These are phyloP conservation scores for Balanococcus diminutus DNA, from an alignment of 2,888 invertebrate species.

Conservation along the genomic window DNA sequence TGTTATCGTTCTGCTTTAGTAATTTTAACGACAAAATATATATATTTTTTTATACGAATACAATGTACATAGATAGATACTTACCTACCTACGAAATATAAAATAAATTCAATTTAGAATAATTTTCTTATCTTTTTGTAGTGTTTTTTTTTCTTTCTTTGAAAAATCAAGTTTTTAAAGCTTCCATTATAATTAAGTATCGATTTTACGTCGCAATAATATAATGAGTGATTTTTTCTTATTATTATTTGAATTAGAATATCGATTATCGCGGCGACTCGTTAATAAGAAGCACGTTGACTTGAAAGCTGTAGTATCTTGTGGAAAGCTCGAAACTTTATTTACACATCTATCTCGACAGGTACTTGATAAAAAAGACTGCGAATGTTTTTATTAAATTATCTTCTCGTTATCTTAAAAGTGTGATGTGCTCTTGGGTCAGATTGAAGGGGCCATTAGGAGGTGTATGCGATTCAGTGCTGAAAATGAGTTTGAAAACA, in stretches of 20 bases:
- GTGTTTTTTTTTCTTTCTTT: too few relatives aligned
- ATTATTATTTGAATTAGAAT: neutral
- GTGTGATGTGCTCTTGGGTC: neutral
- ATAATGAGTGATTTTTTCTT: neutral
- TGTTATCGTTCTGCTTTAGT: neutral
- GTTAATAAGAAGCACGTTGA: conserved; percentile 17
- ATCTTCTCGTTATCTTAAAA: neutral
- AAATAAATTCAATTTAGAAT: neutral
- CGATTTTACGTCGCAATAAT: neutral
- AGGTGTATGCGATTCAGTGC: neutral
- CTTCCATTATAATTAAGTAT: neutral
- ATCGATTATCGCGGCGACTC: neutral
- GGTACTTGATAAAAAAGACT: neutral
- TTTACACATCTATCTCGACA: neutral
- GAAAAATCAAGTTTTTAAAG: neutral
- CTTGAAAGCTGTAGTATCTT: neutral
- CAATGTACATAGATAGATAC: too few relatives aligned
- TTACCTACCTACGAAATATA: neutral
- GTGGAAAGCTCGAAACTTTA: neutral
- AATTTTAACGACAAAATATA: neutral
- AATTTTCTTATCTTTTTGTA: neutral
- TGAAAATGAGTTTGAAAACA: neutral
- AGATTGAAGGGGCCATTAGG: neutral
- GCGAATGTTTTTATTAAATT: neutral
- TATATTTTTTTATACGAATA: too few relatives aligned